Conservation (phyloP, 2,113 vertebrate species). For the Corydoras maculifer region DNA sequence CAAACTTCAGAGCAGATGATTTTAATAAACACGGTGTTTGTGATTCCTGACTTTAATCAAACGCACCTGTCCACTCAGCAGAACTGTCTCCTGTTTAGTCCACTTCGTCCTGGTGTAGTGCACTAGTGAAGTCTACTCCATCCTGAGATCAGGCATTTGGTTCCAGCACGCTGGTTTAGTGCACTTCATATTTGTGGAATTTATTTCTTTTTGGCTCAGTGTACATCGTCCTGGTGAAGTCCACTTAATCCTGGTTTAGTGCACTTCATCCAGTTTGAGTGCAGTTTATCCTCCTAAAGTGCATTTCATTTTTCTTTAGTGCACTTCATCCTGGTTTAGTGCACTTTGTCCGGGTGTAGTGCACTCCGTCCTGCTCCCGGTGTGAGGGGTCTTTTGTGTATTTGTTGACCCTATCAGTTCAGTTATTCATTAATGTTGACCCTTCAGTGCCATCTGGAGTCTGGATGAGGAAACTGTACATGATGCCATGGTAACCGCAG, state of each 20-base stretch:
- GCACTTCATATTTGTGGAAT: too few relatives aligned
- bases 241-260: background rate
- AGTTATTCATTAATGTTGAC: conserved; percentile 45
- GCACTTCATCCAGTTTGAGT: conserved; percentile 19
- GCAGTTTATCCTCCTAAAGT: too few relatives aligned
- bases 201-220: too few relatives aligned
- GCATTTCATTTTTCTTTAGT: too few relatives aligned
- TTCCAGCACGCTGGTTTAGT: too few relatives aligned
- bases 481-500: conserved; percentile 89
- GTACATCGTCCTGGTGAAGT: too few relatives aligned
- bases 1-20: too few relatives aligned
- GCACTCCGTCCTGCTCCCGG: background rate
- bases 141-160: too few relatives aligned
- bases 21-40: too few relatives aligned
- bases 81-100: conserved; percentile 13
- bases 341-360: conserved; percentile 16
- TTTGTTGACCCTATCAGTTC: conserved; percentile 19
- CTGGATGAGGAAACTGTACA: conserved; percentile 76
- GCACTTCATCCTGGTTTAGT: background rate
- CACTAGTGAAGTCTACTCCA: background rate
- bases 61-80: conserved; percentile 12
- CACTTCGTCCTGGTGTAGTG: background rate
- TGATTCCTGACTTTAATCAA: too few relatives aligned
- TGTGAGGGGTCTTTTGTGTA: conserved; percentile 7
- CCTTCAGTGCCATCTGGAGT: conserved; percentile 81